Conservation (phyloP, 2,888 invertebrate species). For the Agrotis clavis region DNA sequence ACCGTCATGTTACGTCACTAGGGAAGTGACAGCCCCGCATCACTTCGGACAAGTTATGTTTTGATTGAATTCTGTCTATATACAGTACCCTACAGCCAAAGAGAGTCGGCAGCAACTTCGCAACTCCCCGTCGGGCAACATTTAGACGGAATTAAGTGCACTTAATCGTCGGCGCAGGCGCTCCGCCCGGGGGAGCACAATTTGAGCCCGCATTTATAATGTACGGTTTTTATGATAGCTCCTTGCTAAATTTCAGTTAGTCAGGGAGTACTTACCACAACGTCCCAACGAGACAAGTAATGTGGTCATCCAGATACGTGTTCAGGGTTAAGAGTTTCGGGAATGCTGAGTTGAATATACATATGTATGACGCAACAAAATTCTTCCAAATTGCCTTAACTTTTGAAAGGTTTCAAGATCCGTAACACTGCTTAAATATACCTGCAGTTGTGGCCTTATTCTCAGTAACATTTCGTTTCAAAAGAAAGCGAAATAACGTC, state of each 20-base stretch:
- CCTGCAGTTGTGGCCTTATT: not conserved
- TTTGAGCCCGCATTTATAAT: constrained; percentile 81
- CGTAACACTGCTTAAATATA: not conserved
- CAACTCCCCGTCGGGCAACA: constrained; percentile 82
- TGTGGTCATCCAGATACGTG: constrained; percentile 28
- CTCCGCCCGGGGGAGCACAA: constrained; percentile 80
- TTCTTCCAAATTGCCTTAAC: not conserved
- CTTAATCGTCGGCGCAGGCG: constrained; percentile 86
- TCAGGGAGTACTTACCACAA: constrained; percentile 64
- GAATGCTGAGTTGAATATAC: not conserved
- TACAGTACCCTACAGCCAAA: constrained; percentile 54
- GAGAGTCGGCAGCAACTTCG: constrained; percentile 71
- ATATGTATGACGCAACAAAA: not conserved
- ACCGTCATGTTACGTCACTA: constrained; percentile 27
- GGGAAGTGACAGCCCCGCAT: constrained; percentile 49
- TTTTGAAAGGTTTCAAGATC: not conserved
- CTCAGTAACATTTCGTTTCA: constrained; percentile 9
- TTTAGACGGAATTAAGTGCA: constrained; percentile 88
- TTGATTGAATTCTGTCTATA: constrained; percentile 59
- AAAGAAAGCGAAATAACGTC: constrained; percentile 22
- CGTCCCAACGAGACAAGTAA: constrained; percentile 37
- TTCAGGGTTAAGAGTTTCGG: constrained; percentile 3
- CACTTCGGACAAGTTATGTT: constrained; percentile 49
- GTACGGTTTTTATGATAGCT: constrained; percentile 75
- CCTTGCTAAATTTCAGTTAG: constrained; percentile 75